A percentile compares a stretch with the other conserved stretches of the same genome.
These are phyloP conservation scores for Sebastes elongatus DNA, from an alignment of 2,797 vertebrate species.

Conservation along the genomic window DNA sequence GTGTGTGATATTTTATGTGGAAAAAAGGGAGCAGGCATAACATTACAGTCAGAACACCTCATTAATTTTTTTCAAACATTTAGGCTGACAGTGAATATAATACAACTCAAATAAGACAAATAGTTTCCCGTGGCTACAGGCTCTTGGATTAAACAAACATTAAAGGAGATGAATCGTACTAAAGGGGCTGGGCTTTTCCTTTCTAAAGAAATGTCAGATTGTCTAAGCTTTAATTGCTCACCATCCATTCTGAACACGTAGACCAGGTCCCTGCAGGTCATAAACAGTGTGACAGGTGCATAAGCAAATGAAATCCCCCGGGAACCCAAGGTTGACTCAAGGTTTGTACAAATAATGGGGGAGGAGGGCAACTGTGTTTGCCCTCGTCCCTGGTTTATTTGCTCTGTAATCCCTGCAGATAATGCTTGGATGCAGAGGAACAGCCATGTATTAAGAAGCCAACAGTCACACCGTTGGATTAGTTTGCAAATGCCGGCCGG, in stretches of 20 bases:
- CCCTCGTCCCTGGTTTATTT: constrained; percentile 3
- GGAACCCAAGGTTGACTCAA: constrained; percentile 15
- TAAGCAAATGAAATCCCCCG: constrained; percentile 24
- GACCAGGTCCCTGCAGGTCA: not conserved
- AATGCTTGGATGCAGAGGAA: not conserved
- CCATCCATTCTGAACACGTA: not conserved
- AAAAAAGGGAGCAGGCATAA: not conserved
- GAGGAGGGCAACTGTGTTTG: not conserved
- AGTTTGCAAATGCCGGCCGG: not conserved
- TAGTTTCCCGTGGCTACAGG: not conserved
- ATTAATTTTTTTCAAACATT: not conserved
- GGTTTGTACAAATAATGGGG: constrained; percentile 27
- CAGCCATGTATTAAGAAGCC: not conserved
- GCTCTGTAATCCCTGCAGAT: constrained; percentile 20
- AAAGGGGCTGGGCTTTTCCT: not conserved
- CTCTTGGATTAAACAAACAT: not conserved
- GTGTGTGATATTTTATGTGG: not conserved
- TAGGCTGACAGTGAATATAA: not conserved
- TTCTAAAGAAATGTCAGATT: not conserved
- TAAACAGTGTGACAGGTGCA: constrained; percentile 9
- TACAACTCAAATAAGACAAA: not conserved
- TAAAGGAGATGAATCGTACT: not conserved
- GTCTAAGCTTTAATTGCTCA: constrained; percentile 5
- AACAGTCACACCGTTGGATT: not conserved
- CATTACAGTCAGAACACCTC: not conserved